phyloP scores from a whole-genome alignment of 37 sponge, comb jelly and placozoan species.

The Diacarnus erythraeanus region DNA sequence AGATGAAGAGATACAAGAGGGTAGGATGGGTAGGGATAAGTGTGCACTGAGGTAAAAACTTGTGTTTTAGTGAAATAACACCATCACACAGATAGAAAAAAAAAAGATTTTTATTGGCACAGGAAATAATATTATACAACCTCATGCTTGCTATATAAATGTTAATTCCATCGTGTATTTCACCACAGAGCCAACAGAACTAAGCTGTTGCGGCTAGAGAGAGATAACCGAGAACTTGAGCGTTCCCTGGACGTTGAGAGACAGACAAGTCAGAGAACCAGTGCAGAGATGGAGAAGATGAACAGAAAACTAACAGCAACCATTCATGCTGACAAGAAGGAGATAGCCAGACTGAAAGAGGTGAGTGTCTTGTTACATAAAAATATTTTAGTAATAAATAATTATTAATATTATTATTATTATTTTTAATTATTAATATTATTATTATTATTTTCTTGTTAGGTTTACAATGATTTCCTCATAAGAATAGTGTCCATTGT shows the following conservation, averaged over 20 bases:
- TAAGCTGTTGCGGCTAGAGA: conserved; percentile 69
- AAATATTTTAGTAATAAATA: background rate
- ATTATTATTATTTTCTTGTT: background rate
- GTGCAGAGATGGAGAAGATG: conserved; percentile 60
- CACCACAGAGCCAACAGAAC: conserved; percentile 35
- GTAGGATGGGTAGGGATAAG: no score
- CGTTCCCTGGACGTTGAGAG: conserved; percentile 28
- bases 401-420: background rate
- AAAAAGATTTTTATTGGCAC: background rate
- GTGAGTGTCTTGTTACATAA: conserved; percentile 25
- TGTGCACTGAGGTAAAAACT: no score
- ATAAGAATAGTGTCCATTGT: background rate
- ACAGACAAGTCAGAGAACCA: conserved; percentile 58
- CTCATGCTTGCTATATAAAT: background rate
- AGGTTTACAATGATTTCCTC: background rate
- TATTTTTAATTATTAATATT: background rate
- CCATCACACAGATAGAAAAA: no score
- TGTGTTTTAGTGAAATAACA: no score
- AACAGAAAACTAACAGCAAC: conserved; percentile 70
- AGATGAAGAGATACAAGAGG: no score
- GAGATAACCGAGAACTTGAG: conserved; percentile 75
- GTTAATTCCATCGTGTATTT: background rate
- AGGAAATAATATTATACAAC: background rate
- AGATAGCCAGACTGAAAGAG: conserved; percentile 76
- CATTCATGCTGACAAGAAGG: conserved; percentile 70